Evolutionary conservation across 2,888 invertebrate species (phyloP), one percentile per base, ranked within the genome.

Genomic region (Priocnemis perturbator): DNA sequence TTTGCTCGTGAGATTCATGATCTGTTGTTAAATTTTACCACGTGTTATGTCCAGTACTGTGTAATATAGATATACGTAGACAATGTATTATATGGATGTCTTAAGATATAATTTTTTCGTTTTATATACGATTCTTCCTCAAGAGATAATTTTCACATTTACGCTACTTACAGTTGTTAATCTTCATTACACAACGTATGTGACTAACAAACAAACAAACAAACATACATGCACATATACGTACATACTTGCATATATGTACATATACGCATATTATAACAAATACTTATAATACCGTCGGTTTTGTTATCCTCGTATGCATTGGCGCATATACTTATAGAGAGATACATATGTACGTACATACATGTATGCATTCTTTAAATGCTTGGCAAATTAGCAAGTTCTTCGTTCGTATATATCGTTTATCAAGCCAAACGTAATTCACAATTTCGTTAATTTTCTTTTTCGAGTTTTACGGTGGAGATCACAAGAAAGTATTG

Each of bases 1-100:
- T 37, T 86, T 88, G 86, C 88, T 88, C 87, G 86, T 82, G 85
- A 85, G 85, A 85, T 86, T 86, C 84, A 82, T 79, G 75, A 79
- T 79, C n/a, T n/a, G n/a, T 86, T 83, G 71, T 83, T 86, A 86
- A 86, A 86, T 87, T 87, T 86, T 87, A 87, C 84, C 79, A 74
- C 80, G 71, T 76, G 78, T 81, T 83, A 82, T 79, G 73, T 79
- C 78, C 81, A 83, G 81, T 83, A 83, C 72, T 80, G 83, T 80
- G 79, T 83, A 85, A 81, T 79, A 78, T 73, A 78, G 73, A 80
- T 81, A 65, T 66, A 63, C 63, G 75, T 78, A 82, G 80, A 76
- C 75, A 73, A 79, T 71, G 73, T 80, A 75, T 79, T 76, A 69
- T 81, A 82, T 73, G 69, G 78, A 73, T 82, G 75, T 79, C 76